A percentile compares a stretch with the other conserved stretches of the same genome.
Conservation (phyloP, 2,888 invertebrate genomes). For the Prenolepis imparis region DNA sequence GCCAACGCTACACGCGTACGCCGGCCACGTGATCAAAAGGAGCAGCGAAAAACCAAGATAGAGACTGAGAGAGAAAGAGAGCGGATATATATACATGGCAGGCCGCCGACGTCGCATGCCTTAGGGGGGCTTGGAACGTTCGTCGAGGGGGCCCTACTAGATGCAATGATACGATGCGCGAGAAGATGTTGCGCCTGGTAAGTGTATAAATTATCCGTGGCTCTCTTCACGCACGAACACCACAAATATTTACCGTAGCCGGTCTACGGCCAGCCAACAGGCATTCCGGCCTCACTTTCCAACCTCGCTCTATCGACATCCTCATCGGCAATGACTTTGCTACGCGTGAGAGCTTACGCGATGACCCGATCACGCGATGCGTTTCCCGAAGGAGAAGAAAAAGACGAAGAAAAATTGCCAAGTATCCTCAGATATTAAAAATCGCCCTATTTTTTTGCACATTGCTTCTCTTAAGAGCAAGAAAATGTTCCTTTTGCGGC, state of each 20-base stretch:
- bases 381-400: not conserved
- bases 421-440: constrained; percentile 3
- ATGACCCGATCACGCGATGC: constrained; percentile 37
- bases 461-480: not conserved
- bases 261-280: constrained; percentile 51
- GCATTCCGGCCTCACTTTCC: constrained; percentile 32
- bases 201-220: constrained; percentile 68
- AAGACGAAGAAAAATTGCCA: constrained; percentile 4
- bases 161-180: constrained; percentile 58
- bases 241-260: constrained; percentile 68
- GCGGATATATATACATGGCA: constrained; percentile 39
- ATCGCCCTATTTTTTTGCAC: constrained; percentile 17
- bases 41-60: constrained; percentile 24
- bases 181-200: constrained; percentile 61
- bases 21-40: constrained; percentile 53
- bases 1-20: constrained; percentile 46
- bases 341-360: constrained; percentile 39
- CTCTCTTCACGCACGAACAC: constrained; percentile 65
- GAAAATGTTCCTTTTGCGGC: constrained; percentile 16
- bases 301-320: constrained; percentile 42
- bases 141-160: constrained; percentile 47
- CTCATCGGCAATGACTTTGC: constrained; percentile 56
- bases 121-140: constrained; percentile 35
- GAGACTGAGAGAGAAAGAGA: not conserved
- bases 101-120: constrained; percentile 55